Evolutionary conservation across 2,888 invertebrate species (phyloP).

Genomic region (Pollenia labialis): DNA sequence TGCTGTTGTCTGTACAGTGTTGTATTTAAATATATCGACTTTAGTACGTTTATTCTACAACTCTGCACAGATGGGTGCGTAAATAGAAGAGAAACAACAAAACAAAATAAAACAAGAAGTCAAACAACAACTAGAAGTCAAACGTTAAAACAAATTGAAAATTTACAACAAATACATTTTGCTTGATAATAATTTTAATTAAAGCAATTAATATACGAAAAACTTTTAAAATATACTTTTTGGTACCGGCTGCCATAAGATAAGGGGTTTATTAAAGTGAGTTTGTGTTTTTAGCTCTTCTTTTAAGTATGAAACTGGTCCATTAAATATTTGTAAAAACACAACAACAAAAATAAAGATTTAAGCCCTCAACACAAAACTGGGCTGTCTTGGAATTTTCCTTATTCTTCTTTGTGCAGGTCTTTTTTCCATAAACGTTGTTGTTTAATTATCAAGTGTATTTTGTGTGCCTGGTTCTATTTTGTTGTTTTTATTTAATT

Average conservation of each 20-base stretch:
- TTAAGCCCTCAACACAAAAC: background rate
- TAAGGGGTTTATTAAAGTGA: background rate
- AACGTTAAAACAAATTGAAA: slow-evolving; percentile 18
- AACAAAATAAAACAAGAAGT: slow-evolving; percentile 22
- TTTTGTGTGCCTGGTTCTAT: slow-evolving; percentile 33
- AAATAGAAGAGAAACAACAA: slow-evolving; percentile 36
- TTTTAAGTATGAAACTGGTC: background rate
- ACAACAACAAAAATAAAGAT: background rate
- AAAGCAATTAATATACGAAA: background rate
- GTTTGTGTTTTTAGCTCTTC: background rate
- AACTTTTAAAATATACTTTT: background rate
- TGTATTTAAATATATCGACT: background rate
- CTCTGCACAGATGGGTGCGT: slow-evolving; percentile 16
- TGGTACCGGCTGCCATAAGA: slow-evolving; percentile 12
- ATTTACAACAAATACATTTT: background rate
- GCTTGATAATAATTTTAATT: background rate
- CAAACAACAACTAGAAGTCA: slow-evolving; percentile 9
- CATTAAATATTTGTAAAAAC: background rate
- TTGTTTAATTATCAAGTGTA: slow-evolving; percentile 44
- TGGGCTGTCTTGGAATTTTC: slow-evolving; percentile 23
- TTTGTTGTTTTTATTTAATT: slow-evolving; percentile 46
- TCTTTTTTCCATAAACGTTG: slow-evolving; percentile 17
- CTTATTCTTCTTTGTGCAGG: slow-evolving; percentile 23
- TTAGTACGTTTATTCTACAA: background rate
- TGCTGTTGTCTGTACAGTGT: background rate